Base-by-base conservation (phyloP, 2,888 invertebrate genomes). In the Euphydryas editha region DNA sequence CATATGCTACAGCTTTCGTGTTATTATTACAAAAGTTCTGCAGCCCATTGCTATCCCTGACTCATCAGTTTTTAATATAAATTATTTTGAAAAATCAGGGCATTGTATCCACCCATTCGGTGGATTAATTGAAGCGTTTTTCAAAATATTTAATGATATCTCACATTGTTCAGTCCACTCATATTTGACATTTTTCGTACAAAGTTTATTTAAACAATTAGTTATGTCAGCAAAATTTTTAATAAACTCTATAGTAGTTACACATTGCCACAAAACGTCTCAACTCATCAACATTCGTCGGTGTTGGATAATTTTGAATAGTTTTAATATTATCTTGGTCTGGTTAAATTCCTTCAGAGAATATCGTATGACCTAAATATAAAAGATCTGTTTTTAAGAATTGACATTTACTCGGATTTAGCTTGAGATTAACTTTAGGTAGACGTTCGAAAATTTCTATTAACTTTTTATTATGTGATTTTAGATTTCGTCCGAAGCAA, bases 1-100 rank as follows among this genome's bases (percentile, higher is more conserved):
- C 65, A 59, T 67, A 73, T 18, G 73, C 74, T 4, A 73, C 60
- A 6, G 74, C n/a, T n/a, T n/a, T n/a, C n/a, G n/a, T n/a, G n/a
- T n/a, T n/a, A n/a, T n/a, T n/a, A n/a, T n/a, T n/a, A n/a, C n/a
- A n/a, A n/a, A n/a, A n/a, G n/a, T n/a, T n/a, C n/a, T n/a, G n/a
- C n/a, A n/a, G n/a, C 73, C 72, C 18, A 73, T 65, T 1, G 70
- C 71, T 13, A 20, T 39, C 13, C 62, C 62, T 0, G 70, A 72
- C 0, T 71, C 71, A 54, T 74, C 72, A 2, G 70, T 69, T 39
- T 66, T 65, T n/a, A 72, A n/a, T 13, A 68, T 66, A 72, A 55
- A 64, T 55, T 24, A 65, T 69, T 17, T 64, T 18, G 59, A 61
- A 57, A 71, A 69, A 70, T 70, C 54, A 0, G 72, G 69, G 21